Base-by-base conservation (phyloP, 2,113 vertebrate species). In the Daboia siamensis region DNA sequence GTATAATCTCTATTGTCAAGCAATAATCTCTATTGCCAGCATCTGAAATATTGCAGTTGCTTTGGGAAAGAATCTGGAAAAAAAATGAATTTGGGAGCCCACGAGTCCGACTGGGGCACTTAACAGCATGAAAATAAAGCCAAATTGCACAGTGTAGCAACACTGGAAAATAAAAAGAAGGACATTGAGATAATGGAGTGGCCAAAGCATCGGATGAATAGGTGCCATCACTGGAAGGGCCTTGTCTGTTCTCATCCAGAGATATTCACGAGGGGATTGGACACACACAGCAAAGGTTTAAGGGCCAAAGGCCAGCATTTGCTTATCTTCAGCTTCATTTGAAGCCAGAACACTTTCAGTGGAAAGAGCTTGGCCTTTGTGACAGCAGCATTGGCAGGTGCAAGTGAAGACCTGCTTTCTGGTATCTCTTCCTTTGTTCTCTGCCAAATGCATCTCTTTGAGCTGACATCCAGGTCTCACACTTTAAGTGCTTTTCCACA, bases 401-500 rank as follows among this genome's bases (percentile, higher is more conserved):
- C 90, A 89, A 89, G 61, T 95, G 95, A 93, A 74, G 95, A 24
- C 3, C 88, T 91, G 95, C n/a, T 86, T 74, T 94, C 26, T 29
- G 33, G 24, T 54, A 61, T 90, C 87, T 89, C 23, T 29, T 1
- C 57, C 64, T 33, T 84, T 93, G 88, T 91, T 94, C 92, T 54
- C 84, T 94, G 88, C 94, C 90, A 94, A 89, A 11, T 0, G 10
- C 1, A 55, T 80, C 87, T 92, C 86, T 93, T 91, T 94, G 87
- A 64, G 90, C 84, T 92, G 86, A 59, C 90, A 84, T 90, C 92
- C 91, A 86, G 0, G 0, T 55, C 91, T 92, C 92, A 57, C 90
- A 91, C 93, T 90, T 95, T 92, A 93, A 96, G 92, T 4, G 87
- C 55, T 85, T 93, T 52, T 7, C 5, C 33, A 10, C 46, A 86